Evolutionary conservation across 2,797 vertebrate species (phyloP), one percentile per base, ranked within the genome.

Genomic region (Sitta carolinensis): DNA sequence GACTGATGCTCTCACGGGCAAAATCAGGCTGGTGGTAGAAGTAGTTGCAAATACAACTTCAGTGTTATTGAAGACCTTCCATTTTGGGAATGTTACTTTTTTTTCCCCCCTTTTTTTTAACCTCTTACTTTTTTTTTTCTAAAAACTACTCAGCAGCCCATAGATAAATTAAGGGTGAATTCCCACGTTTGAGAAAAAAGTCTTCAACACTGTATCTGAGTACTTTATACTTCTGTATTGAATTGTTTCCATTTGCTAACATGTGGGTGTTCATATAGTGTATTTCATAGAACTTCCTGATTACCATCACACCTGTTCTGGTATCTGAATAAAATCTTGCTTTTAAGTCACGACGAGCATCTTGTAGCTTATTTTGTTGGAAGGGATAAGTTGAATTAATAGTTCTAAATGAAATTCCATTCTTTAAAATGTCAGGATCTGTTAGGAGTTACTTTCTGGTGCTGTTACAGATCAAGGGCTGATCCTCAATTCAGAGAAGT

Each of bases 401-500:
- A 62, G 11, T 32, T 93, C 25, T 48, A 16, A 89, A 84, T 0
- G 0, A 57, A 85, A 74, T 82, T 34, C 8, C 3, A 0, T 76
- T 90, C 10, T 87, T 40, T 50, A 63, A 74, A 83, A 54, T 48
- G 20, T 67, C 36, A 72, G 62, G 30, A 21, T 78, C 50, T 85
- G 3, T 75, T 72, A 36, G 12, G 16, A 64, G 34, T 70, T n/a
- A 42, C 13, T 80, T 94, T 76, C 48, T 45, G 15, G 12, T 79
- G 9, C 23, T 74, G 42, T 62, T 87, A 57, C 58, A 85, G 23
- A 38, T 77, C 38, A 78, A 77, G 68, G 30, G 20, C 50, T 84
- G 21, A 66, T 73, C 55, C 89, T 78, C 51, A 51, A 87, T 58
- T 85, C 51, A 84, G 50, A 66, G 62, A 80, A 86, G 29, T 61